A percentile compares a stretch with the other conserved stretches of the same genome.
phyloP scores from a whole-genome alignment of 2,113 vertebrate species.

The Charina bottae region DNA sequence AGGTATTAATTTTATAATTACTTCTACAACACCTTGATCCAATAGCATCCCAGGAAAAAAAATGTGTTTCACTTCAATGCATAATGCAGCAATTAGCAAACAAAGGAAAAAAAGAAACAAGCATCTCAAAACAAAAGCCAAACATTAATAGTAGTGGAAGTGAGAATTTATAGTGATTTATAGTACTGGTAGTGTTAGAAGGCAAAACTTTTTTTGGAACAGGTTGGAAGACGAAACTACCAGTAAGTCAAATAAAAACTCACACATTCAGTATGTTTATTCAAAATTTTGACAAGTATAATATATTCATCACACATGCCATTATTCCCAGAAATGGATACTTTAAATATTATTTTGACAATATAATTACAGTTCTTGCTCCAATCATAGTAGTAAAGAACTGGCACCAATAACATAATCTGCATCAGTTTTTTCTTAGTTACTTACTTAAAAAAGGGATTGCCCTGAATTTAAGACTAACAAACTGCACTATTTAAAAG shows the following conservation, averaged over 20 bases:
- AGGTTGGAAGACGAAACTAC: slow-evolving; percentile 73
- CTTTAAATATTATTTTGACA: slow-evolving; percentile 83
- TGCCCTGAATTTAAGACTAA: background rate
- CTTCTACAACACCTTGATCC: slow-evolving; percentile 46
- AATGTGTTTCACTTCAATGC: slow-evolving; percentile 30
- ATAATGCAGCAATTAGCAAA: slow-evolving; percentile 45
- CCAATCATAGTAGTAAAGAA: slow-evolving; percentile 66
- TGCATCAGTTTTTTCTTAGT: background rate
- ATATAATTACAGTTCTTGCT: slow-evolving; percentile 77
- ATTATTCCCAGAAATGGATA: slow-evolving; percentile 79
- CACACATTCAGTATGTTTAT: slow-evolving; percentile 67
- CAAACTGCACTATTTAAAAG: slow-evolving; percentile 39
- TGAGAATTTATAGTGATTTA: slow-evolving; percentile 64
- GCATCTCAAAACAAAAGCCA: slow-evolving; percentile 38
- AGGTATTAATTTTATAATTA: background rate
- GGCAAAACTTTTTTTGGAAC: slow-evolving; percentile 73
- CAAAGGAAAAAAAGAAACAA: slow-evolving; percentile 33
- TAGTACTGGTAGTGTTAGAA: slow-evolving; percentile 42
- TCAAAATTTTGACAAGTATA: slow-evolving; percentile 75
- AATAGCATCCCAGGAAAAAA: background rate
- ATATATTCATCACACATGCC: slow-evolving; percentile 78
- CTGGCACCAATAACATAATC: slow-evolving; percentile 59
- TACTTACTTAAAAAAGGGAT: background rate
- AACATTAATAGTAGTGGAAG: slow-evolving; percentile 62
- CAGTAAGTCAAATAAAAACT: slow-evolving; percentile 77